These are phyloP conservation scores for Cordilura impudica DNA, from an alignment of 2,888 invertebrate species.

Conservation along the genomic window DNA sequence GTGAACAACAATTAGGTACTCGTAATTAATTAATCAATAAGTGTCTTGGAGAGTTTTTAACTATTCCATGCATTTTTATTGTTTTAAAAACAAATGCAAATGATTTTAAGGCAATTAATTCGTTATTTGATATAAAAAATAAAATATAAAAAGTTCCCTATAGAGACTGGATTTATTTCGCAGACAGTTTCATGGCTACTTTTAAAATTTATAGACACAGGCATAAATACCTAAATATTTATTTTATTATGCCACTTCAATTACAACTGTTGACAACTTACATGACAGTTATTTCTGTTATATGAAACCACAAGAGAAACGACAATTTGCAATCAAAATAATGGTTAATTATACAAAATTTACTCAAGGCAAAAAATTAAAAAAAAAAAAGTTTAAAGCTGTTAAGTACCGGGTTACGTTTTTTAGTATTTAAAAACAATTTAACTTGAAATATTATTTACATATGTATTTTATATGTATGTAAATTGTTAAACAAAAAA, in stretches of 20 bases:
- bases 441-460: no score
- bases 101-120: conserved; percentile 35
- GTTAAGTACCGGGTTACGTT: no score
- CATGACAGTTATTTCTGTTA: conserved; percentile 60
- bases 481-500: no score
- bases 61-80: conserved; percentile 36
- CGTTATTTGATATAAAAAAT: conserved; percentile 6
- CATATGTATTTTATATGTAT: no score
- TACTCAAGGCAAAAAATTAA: no score
- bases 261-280: conserved; percentile 52
- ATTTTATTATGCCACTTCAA: conserved; percentile 12
- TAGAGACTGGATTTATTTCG: conserved; percentile 12
- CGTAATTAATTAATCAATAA: conserved; percentile 54
- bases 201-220: not conserved
- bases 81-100: conserved; percentile 33
- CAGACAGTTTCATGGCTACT: conserved; percentile 34
- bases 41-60: conserved; percentile 35
- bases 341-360: not conserved
- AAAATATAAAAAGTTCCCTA: no score
- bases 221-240: not conserved
- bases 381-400: no score
- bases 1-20: not conserved
- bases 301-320: conserved; percentile 44
- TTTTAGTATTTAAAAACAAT: no score
- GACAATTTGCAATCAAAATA: not conserved